These are phyloP conservation scores for Drosophila tristis DNA, from an alignment of 1,140 invertebrate genomes.

Conservation along the genomic window DNA sequence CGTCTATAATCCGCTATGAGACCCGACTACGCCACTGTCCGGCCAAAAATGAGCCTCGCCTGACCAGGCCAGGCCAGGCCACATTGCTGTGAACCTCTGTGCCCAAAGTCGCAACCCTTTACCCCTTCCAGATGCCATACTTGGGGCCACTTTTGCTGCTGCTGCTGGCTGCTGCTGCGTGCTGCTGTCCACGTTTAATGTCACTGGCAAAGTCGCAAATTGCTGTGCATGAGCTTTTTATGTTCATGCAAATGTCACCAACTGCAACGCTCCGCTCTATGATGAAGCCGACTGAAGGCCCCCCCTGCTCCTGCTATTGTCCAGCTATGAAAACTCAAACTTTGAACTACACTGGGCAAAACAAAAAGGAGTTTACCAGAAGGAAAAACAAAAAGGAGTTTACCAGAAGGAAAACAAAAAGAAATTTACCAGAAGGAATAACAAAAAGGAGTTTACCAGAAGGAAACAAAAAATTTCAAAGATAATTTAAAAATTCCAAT, in stretches of 20 bases:
- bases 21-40: no score
- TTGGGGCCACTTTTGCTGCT: slow-evolving; percentile 14
- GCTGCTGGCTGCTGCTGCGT: slow-evolving; percentile 5
- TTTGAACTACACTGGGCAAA: slow-evolving; percentile 25
- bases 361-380: background rate
- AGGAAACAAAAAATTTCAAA: background rate
- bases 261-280: slow-evolving; percentile 56
- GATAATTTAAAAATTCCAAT: no score
- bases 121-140: slow-evolving; percentile 19
- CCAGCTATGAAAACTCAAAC: slow-evolving; percentile 40
- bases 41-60: background rate
- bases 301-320: slow-evolving; percentile 2
- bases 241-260: slow-evolving; percentile 83
- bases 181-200: slow-evolving; percentile 77
- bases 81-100: background rate
- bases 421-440: no score
- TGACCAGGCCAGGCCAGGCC: slow-evolving; percentile 13
- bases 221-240: slow-evolving; percentile 83
- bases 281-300: slow-evolving; percentile 38
- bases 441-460: background rate
- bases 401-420: no score
- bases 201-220: slow-evolving; percentile 82
- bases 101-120: background rate
- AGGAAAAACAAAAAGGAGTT: background rate
- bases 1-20: no score